These are phyloP conservation scores for Ficedula albicollis DNA, from an alignment of 2,797 vertebrate species.

Conservation along the genomic window DNA sequence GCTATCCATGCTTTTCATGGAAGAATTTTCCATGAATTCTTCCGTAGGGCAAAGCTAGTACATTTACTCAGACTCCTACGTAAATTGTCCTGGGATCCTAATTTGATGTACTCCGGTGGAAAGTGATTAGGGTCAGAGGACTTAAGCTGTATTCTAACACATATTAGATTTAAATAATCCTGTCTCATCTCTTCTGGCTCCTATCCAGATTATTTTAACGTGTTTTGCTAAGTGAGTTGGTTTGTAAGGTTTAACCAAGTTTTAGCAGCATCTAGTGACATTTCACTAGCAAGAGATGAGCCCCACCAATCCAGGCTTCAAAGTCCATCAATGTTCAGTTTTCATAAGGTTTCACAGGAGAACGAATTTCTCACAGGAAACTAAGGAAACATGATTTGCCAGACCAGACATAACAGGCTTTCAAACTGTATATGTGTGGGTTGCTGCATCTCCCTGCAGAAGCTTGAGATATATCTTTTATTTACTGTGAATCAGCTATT, in stretches of 20 bases:
- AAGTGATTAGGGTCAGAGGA: constrained; percentile 66
- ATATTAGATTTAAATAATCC: constrained; percentile 70
- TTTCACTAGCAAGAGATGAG: neutral
- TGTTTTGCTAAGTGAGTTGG: constrained; percentile 34
- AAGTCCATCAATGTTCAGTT: neutral
- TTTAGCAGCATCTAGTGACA: neutral
- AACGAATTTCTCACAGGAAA: neutral
- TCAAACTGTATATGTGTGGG: neutral
- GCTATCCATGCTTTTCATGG: neutral
- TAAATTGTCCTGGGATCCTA: constrained; percentile 50
- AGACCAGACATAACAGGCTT: neutral
- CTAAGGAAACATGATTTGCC: neutral
- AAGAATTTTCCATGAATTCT: neutral
- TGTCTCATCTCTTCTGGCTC: constrained; percentile 60
- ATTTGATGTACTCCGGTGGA: constrained; percentile 11
- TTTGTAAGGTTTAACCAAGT: constrained; percentile 25
- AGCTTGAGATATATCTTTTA: neutral
- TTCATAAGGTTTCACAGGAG: neutral
- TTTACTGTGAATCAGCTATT: neutral
- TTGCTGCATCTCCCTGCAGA: neutral
- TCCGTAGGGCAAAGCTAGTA: neutral
- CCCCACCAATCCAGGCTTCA: neutral
- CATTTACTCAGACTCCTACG: neutral
- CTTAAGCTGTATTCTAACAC: constrained; percentile 66
- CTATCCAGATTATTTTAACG: constrained; percentile 39